Conservation (phyloP, 1,140 invertebrate species). For the Steinernema khuongi region DNA sequence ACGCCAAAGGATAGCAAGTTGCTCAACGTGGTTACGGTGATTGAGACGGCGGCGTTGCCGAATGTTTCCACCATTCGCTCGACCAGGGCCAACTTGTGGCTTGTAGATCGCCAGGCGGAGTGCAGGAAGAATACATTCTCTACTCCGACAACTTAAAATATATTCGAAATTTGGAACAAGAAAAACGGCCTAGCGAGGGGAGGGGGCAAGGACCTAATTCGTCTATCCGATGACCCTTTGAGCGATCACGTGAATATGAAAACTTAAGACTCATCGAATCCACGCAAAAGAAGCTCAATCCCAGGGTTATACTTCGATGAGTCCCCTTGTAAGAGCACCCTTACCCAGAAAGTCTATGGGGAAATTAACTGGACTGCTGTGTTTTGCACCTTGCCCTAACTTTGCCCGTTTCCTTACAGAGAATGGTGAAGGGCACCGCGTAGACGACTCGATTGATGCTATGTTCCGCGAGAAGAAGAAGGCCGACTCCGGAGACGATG, state of each 20-base stretch:
- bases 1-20: conserved; percentile 95
- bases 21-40: conserved; percentile 94
- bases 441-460: conserved; percentile 54
- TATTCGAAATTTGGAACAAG: no score
- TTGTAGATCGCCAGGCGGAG: conserved; percentile 80
- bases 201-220: no score
- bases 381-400: neutral
- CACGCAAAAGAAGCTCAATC: no score
- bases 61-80: conserved; percentile 74
- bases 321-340: no score
- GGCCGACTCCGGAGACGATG: conserved; percentile 62
- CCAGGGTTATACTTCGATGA: no score
- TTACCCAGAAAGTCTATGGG: no score
- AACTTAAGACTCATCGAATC: no score
- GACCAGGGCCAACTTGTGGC: conserved; percentile 72
- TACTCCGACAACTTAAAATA: conserved; percentile 55
- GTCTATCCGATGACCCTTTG: no score
- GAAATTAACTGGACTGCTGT: no score
- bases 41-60: conserved; percentile 87
- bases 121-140: conserved; percentile 66
- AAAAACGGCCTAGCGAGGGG: no score
- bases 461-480: conserved; percentile 47
- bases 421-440: conserved; percentile 81
- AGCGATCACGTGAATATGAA: no score
- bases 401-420: conserved; percentile 68